Evolutionary conservation across 2,888 invertebrate species (phyloP).

Genomic region (Hanleya hanleyi): DNA sequence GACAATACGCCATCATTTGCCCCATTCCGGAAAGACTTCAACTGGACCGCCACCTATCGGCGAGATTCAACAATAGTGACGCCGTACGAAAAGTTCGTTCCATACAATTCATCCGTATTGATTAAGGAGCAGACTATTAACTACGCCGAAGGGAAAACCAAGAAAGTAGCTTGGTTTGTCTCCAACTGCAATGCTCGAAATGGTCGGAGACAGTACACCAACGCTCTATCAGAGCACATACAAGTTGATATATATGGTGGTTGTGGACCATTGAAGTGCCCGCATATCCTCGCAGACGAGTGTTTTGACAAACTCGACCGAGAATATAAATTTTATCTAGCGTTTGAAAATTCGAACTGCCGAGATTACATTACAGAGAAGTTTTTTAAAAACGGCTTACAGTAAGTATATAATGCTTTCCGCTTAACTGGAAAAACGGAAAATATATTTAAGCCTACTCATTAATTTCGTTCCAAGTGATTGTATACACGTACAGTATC

Average conservation of each 20-base stretch:
- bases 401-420: too few relatives aligned
- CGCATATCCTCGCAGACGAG: conserved; percentile 83
- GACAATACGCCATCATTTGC: conserved; percentile 90
- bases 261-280: conserved; percentile 68
- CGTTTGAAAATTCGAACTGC: conserved; percentile 98
- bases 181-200: conserved; percentile 97
- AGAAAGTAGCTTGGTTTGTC: conserved; percentile 97
- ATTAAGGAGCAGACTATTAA: conserved; percentile 73
- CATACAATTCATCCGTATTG: conserved; percentile 83
- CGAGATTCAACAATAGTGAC: conserved; percentile 96
- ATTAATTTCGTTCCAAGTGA: too few relatives aligned
- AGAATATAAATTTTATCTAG: conserved; percentile 97
- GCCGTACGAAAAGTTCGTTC: conserved; percentile 95
- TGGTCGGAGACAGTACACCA: conserved; percentile 89
- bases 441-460: too few relatives aligned
- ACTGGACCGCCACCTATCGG: conserved; percentile 98
- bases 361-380: conserved; percentile 97
- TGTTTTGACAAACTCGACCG: conserved; percentile 92
- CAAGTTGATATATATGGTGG: conserved; percentile 74
- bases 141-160: conserved; percentile 87
- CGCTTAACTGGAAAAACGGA: too few relatives aligned
- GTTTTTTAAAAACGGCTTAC: conserved; percentile 94
- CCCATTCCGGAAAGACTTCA: conserved; percentile 85
- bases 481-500: too few relatives aligned
- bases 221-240: conserved; percentile 88